phyloP scores from a whole-genome alignment of 2,888 invertebrate genomes.

The Cerceris ruficornis region DNA sequence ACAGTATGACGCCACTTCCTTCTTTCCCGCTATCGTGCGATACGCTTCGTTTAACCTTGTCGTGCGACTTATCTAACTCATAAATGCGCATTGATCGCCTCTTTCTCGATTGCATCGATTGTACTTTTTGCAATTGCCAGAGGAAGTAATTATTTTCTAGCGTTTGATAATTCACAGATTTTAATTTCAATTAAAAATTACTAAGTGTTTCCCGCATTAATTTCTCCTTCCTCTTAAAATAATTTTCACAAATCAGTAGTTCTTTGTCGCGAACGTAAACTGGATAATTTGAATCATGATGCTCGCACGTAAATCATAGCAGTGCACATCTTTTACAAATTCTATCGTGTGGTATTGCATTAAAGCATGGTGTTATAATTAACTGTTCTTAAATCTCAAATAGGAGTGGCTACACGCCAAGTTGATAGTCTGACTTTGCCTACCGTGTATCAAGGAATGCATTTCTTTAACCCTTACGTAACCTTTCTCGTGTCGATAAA shows the following conservation, averaged over 20 bases:
- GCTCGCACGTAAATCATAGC: neutral
- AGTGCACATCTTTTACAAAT: neutral
- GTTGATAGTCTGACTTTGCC: neutral
- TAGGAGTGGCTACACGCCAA: neutral
- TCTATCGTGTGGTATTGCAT: neutral
- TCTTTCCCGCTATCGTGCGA: conserved; percentile 62
- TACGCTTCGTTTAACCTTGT: conserved; percentile 61
- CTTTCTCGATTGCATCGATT: neutral
- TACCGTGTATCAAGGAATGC: neutral
- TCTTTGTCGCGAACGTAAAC: neutral
- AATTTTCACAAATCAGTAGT: conserved; percentile 15
- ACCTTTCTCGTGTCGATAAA: neutral
- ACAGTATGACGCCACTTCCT: conserved; percentile 48
- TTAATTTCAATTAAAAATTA: neutral
- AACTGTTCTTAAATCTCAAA: neutral
- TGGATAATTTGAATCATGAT: neutral
- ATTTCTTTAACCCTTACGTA: neutral
- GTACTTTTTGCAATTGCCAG: too few relatives aligned
- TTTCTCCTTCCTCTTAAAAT: neutral
- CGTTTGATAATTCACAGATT: neutral
- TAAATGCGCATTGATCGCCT: neutral
- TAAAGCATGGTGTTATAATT: neutral
- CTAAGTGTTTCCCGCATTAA: neutral
- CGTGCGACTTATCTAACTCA: conserved; percentile 11
- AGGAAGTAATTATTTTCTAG: neutral